A percentile compares a stretch with the other conserved stretches of the same genome.
These are phyloP conservation scores for Drosophila hamatofila DNA, from an alignment of 2,888 invertebrate genomes.

Conservation along the genomic window DNA sequence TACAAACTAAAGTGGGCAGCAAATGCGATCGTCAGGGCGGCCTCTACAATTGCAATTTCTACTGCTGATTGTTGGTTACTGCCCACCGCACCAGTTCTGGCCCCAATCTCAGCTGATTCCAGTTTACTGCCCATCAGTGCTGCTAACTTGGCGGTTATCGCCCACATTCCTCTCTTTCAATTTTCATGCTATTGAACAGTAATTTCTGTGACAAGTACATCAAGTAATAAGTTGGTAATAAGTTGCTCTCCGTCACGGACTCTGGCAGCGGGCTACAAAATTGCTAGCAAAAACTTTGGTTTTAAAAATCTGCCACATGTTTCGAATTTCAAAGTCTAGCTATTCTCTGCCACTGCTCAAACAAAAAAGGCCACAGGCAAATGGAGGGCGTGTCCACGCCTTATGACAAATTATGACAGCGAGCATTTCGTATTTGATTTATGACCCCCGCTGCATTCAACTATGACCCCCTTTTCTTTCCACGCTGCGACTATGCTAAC, in stretches of 20 bases:
- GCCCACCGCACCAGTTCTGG: slow-evolving; percentile 5
- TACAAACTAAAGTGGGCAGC: slow-evolving; percentile 44
- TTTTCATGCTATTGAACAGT: slow-evolving; percentile 8
- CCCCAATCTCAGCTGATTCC: not conserved
- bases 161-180: not conserved
- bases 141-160: too few species aligned
- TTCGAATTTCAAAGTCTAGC: slow-evolving; percentile 2
- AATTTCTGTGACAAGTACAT: slow-evolving; percentile 56
- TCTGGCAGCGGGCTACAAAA: slow-evolving; percentile 44
- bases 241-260: slow-evolving; percentile 24
- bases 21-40: slow-evolving; percentile 51
- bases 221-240: slow-evolving; percentile 31
- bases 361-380: slow-evolving; percentile 26
- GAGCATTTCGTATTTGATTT: slow-evolving; percentile 78
- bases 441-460: slow-evolving; percentile 67
- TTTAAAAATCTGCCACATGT: slow-evolving; percentile 11
- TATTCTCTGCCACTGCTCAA: not conserved
- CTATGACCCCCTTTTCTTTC: slow-evolving; percentile 69
- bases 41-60: slow-evolving; percentile 23
- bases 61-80: slow-evolving; percentile 13
- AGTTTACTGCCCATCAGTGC: not conserved
- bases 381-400: slow-evolving; percentile 79
- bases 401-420: slow-evolving; percentile 84
- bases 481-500: slow-evolving; percentile 34
- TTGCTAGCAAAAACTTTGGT: slow-evolving; percentile 38